phyloP scores from a whole-genome alignment of 2,888 invertebrate species.

The Petrolisthes manimaculis region DNA sequence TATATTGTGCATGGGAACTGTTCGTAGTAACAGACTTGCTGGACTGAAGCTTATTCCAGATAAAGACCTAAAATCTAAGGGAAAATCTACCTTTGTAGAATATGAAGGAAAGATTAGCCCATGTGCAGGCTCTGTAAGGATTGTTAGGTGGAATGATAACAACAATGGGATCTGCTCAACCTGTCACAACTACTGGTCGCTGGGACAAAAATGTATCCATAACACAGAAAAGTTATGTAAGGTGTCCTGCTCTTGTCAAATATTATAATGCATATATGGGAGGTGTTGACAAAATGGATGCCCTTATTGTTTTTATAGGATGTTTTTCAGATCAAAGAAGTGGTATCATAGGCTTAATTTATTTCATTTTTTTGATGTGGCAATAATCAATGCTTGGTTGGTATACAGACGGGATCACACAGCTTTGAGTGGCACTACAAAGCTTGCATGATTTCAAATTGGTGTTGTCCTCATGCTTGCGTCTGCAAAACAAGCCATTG shows the following conservation, averaged over 20 bases:
- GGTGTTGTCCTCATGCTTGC: slow-evolving; percentile 19
- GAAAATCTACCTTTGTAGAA: slow-evolving; percentile 41
- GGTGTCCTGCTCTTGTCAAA: slow-evolving; percentile 30
- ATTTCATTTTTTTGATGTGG: slow-evolving; percentile 17
- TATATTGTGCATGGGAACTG: slow-evolving; percentile 44
- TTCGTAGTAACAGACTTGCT: slow-evolving; percentile 34
- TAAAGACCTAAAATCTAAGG: slow-evolving; percentile 40
- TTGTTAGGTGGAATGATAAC: slow-evolving; percentile 42
- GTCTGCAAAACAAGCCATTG: slow-evolving; percentile 20
- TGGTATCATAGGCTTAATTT: slow-evolving; percentile 28
- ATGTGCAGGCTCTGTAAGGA: slow-evolving; percentile 35
- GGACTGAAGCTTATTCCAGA: slow-evolving; percentile 36
- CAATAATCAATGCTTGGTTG: slow-evolving; percentile 27
- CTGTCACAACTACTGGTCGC: slow-evolving; percentile 30
- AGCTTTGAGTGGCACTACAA: slow-evolving; percentile 6
- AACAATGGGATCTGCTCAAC: slow-evolving; percentile 43
- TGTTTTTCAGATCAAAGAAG: slow-evolving; percentile 29
- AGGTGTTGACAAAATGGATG: slow-evolving; percentile 45
- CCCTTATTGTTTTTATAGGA: slow-evolving; percentile 26
- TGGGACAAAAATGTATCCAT: slow-evolving; percentile 38
- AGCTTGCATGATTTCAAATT: slow-evolving; percentile 31
- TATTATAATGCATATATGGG: slow-evolving; percentile 29
- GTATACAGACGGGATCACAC: slow-evolving; percentile 16
- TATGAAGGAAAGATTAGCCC: slow-evolving; percentile 33
- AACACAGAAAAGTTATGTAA: slow-evolving; percentile 30